A percentile compares a stretch with the other conserved stretches of the same genome.
Evolutionary conservation across 2,113 vertebrate genomes (phyloP).

Genomic region (Gasterosteus aculeatus): DNA sequence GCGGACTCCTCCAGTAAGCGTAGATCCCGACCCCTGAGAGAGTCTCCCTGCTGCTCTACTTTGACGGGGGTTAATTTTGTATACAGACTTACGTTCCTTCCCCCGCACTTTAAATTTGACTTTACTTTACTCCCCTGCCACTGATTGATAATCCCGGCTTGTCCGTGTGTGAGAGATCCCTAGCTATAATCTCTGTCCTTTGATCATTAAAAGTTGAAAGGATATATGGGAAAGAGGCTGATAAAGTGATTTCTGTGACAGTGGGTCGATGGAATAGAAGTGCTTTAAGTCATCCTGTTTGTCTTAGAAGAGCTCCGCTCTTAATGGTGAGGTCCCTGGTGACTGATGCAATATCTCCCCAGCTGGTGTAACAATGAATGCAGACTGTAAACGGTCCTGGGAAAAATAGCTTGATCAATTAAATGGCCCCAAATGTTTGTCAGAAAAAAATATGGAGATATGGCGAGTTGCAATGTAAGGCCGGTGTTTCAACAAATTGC

Average conservation of each 20-base stretch:
- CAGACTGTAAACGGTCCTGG: slow-evolving; percentile 79
- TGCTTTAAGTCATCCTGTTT: slow-evolving; percentile 83
- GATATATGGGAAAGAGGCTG: slow-evolving; percentile 77
- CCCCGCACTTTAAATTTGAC: slow-evolving; percentile 75
- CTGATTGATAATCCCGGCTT: slow-evolving; percentile 79
- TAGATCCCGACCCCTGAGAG: slow-evolving; percentile 56
- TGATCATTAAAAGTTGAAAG: slow-evolving; percentile 83
- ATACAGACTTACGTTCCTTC: slow-evolving; percentile 73
- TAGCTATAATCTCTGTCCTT: slow-evolving; percentile 79
- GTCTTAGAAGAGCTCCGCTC: slow-evolving; percentile 80
- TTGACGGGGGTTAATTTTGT: slow-evolving; percentile 77
- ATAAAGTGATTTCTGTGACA: slow-evolving; percentile 82
- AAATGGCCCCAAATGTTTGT: slow-evolving; percentile 78
- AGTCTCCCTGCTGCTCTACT: slow-evolving; percentile 57
- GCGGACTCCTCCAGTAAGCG: slow-evolving; percentile 59
- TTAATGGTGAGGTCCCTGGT: slow-evolving; percentile 81
- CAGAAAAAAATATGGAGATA: slow-evolving; percentile 73
- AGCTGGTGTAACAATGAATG: slow-evolving; percentile 77
- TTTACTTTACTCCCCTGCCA: slow-evolving; percentile 68
- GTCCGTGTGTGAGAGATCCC: slow-evolving; percentile 75
- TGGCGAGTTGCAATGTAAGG: slow-evolving; percentile 60
- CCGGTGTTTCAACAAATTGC: slow-evolving; percentile 77
- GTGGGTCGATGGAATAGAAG: slow-evolving; percentile 75
- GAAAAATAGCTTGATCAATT: slow-evolving; percentile 77
- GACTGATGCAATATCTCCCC: slow-evolving; percentile 83